Percentiles rank a stretch among this genome's conserved stretches.
phyloP scores from a whole-genome alignment of 2,888 invertebrate genomes.

The Amphipoea oculea region DNA sequence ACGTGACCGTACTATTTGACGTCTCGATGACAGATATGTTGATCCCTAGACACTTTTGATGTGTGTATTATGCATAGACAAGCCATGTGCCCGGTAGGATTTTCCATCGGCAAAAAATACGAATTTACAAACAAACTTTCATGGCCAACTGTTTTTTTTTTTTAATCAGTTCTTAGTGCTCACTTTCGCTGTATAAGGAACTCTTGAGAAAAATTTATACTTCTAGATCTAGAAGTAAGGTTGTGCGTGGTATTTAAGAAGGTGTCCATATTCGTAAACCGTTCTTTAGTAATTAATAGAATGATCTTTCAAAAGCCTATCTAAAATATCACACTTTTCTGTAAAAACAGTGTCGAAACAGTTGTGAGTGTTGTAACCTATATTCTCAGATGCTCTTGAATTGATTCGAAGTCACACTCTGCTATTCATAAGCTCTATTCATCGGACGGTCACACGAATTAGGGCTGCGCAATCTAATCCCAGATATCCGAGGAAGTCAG shows the following conservation, averaged over 20 bases:
- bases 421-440: slow-evolving; percentile 31
- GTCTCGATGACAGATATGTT: too few species aligned
- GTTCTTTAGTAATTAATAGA: not conserved
- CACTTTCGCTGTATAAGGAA: not conserved
- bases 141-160: not conserved
- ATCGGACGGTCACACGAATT: slow-evolving; percentile 13
- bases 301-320: not conserved
- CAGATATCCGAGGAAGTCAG: not conserved
- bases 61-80: not conserved
- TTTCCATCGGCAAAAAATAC: not conserved
- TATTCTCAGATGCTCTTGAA: slow-evolving; percentile 7
- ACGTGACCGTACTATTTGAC: too few species aligned
- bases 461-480: slow-evolving; percentile 18
- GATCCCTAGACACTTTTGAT: too few species aligned
- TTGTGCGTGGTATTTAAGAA: not conserved
- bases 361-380: not conserved
- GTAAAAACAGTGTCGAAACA: not conserved
- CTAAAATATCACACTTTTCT: not conserved
- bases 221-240: not conserved
- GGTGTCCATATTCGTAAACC: not conserved
- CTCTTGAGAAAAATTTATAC: not conserved
- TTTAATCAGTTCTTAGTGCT: not conserved
- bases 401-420: slow-evolving; percentile 3
- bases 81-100: not conserved
- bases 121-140: not conserved